Evolutionary conservation across 2,888 invertebrate species (phyloP).

Genomic region (Orthosia incerta): DNA sequence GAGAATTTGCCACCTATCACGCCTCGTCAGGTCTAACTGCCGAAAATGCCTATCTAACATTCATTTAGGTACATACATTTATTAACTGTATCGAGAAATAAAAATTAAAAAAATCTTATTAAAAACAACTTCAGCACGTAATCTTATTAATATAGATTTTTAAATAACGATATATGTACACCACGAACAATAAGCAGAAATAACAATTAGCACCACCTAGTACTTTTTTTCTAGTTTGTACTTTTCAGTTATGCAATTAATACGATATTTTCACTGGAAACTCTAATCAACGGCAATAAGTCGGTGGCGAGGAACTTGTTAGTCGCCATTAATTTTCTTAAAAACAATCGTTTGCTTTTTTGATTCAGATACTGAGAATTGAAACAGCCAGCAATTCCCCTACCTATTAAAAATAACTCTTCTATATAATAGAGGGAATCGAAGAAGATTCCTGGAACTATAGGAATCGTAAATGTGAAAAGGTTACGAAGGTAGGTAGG

Average conservation of each 20-base stretch:
- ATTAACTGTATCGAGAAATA: background rate
- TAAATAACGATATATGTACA: conserved; percentile 16
- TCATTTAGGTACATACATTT: conserved; percentile 1
- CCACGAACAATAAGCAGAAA: conserved; percentile 35
- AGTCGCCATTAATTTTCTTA: conserved; percentile 66
- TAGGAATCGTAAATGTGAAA: conserved; percentile 85
- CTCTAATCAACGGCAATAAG: conserved; percentile 63
- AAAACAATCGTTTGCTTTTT: conserved; percentile 69
- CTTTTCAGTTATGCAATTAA: conserved; percentile 61
- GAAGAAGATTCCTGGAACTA: conserved; percentile 82
- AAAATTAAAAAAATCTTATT: background rate
- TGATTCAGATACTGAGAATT: conserved; percentile 67
- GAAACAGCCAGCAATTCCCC: conserved; percentile 66
- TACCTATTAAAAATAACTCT: conserved; percentile 71
- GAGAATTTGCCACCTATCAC: background rate
- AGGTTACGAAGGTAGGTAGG: conserved; percentile 70
- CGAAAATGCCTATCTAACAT: background rate
- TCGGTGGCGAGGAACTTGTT: conserved; percentile 59
- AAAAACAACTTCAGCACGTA: background rate
- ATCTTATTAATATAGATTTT: conserved; percentile 13
- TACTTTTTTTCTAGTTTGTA: conserved; percentile 36
- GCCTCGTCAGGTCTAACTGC: no score
- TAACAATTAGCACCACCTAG: conserved; percentile 36
- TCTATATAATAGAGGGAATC: conserved; percentile 73
- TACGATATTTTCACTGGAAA: conserved; percentile 60